Conservation (phyloP, 64 coral and sea anemone genomes). For the Orbicella faveolata region DNA sequence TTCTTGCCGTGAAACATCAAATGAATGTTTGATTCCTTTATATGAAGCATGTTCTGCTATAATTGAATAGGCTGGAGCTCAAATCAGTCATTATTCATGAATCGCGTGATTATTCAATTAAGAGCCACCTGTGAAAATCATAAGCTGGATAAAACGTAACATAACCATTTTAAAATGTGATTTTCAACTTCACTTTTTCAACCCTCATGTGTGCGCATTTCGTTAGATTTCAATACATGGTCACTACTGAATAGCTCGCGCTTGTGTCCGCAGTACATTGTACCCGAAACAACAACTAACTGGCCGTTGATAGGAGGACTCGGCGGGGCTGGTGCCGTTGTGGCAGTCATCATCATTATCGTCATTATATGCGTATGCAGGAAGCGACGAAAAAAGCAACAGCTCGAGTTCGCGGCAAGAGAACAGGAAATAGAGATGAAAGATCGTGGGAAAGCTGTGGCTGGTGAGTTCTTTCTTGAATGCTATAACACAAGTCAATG, state of each 20-base stretch:
- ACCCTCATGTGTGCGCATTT: too few species aligned
- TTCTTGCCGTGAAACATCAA: neutral
- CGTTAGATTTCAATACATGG: too few species aligned
- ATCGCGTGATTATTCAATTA: too few species aligned
- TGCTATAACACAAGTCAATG: neutral
- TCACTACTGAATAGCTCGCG: neutral
- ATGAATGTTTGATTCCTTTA: too few species aligned
- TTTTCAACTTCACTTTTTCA: too few species aligned
- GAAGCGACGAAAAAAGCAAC: neutral
- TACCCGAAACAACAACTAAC: slow-evolving; percentile 8
- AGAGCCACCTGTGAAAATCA: too few species aligned
- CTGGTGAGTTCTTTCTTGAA: neutral
- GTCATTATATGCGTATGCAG: neutral
- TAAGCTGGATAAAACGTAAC: too few species aligned
- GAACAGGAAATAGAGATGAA: neutral
- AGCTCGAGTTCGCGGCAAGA: neutral
- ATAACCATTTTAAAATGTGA: too few species aligned
- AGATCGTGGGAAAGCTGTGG: slow-evolving; percentile 5
- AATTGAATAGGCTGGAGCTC: too few species aligned
- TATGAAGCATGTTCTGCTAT: too few species aligned
- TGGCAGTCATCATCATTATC: neutral
- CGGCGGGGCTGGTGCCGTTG: neutral
- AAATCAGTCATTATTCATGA: too few species aligned
- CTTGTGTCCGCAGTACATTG: slow-evolving; percentile 19
- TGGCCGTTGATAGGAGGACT: slow-evolving; percentile 43